Base-by-base conservation (phyloP, 2,888 invertebrate genomes). In the Macaria liturata region DNA sequence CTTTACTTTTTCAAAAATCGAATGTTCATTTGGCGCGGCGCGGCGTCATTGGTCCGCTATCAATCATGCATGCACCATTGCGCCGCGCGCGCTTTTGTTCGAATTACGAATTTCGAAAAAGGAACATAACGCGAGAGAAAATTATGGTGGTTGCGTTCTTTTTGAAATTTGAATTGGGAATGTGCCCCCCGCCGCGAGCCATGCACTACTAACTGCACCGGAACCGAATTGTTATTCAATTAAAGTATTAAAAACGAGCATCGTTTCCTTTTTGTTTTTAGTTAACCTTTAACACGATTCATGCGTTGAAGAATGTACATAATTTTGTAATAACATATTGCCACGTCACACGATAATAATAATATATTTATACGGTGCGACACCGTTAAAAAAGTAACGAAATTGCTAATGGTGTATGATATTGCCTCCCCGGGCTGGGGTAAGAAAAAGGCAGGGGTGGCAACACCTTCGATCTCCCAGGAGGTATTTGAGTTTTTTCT, bases 351-450 rank as follows among this genome's bases (percentile, higher is more conserved):
- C 59, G 50, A 75, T 74, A 79, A 78, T 76, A 81, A 78, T 76
- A 81, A 78, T 80, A 83, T 66, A 68, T 66, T 66, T 66, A 80
- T 86, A 79, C 86, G 83, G 79, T 86, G 89, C 85, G 88, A 91
- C 91, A 89, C 84, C 86, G 91, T 91, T 90, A 92, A 92, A 91
- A 91, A 92, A 91, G 86, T 88, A 86, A 78, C 84, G 82, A 91
- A 91, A 92, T 91, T 87, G 91, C 88, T 92, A 92, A 92, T 92
- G 92, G 92, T 89, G 91, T 92, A 92, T 92, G 92, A 93, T 93
- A 93, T 93, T 93, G 93, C 92, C 89, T 91, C 91, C 91, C 91
- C 84, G 84, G 84, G 80, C 81, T 83, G 75, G 89, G 87, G 89
- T 83, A 89, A 88, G 88, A 44, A 84, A 86, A 86, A 86, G 83